A percentile compares a stretch with the other conserved stretches of the same genome.
Evolutionary conservation across 2,113 vertebrate genomes (phyloP).

Genomic region (Raphicerus campestris): DNA sequence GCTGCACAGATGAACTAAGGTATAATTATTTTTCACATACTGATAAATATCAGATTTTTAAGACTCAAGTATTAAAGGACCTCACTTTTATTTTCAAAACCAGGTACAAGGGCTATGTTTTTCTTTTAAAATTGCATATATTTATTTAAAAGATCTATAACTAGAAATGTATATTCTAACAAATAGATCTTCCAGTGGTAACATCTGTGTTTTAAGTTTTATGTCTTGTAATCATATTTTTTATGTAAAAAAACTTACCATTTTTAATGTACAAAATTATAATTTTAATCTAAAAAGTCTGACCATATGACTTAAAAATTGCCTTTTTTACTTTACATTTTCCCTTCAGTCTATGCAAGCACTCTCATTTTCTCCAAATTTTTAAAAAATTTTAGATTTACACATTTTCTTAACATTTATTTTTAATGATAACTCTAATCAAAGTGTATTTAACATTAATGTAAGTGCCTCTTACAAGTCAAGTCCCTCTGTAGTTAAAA

Average conservation of each 20-base stretch:
- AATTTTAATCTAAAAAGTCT: not conserved
- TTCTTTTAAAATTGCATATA: not conserved
- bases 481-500: not conserved
- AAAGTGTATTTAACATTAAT: not conserved
- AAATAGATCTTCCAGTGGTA: not conserved
- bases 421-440: not conserved
- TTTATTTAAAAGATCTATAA: not conserved
- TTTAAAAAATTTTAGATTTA: not conserved
- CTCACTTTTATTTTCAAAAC: not conserved
- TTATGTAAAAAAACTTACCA: not conserved
- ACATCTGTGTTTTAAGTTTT: not conserved
- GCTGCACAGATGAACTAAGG: not conserved
- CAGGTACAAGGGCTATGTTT: not conserved
- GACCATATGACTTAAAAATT: not conserved
- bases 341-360: not conserved
- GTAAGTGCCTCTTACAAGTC: not conserved
- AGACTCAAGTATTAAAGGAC: not conserved
- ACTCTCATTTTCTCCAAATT: not conserved
- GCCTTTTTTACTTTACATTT: not conserved
- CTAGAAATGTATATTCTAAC: not conserved
- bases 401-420: constrained; percentile 3
- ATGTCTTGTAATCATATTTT: not conserved
- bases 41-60: not conserved
- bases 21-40: not conserved
- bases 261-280: not conserved